Base-by-base conservation (phyloP, 2,113 vertebrate species). In the Morone chrysops region DNA sequence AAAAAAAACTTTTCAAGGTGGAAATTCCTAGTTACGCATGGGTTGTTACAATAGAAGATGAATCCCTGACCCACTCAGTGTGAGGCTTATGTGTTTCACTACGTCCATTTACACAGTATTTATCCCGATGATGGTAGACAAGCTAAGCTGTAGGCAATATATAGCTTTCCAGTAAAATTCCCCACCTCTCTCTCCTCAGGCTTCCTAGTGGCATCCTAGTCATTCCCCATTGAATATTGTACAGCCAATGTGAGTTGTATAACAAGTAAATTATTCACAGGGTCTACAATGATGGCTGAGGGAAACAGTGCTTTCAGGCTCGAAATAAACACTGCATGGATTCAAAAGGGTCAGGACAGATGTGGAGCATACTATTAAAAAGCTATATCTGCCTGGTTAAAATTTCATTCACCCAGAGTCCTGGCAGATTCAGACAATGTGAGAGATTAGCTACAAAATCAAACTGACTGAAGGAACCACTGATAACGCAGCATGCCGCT, bases 261-360 rank as follows among this genome's bases (percentile, higher is more conserved):
- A 88, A 87, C 81, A 80, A 62, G 71, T 94, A 84, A 95, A 95
- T 95, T 92, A 96, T 94, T 94, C 88, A 95, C 75, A 75, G 63
- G 22, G 66, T 78, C 82, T 81, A 72, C n/a, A 9, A 79, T 82
- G 87, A 62, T 54, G 69, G 85, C 82, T 88, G 80, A 73, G 75
- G 81, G 70, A 77, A 85, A 86, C 75, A 78, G 83, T 68, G 81
- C 88, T 89, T 82, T 90, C 81, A 89, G 87, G 82, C 80, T 77
- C 63, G 85, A 78, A 93, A 92, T 92, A 92, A 92, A 92, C 86
- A 92, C 67, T 5, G 74, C 87, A 83, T 75, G 78, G 80, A 90
- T 89, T 83, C 65, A 78, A 83, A 53, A 90, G 74, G 71, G 41
- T 73, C 0, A 12, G 36, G 70, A 89, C 66, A 88, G 82, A 91